Percentiles rank a stretch among this genome's conserved stretches.
phyloP scores from a whole-genome alignment of 2,797 vertebrate species.

The Pterois miles region DNA sequence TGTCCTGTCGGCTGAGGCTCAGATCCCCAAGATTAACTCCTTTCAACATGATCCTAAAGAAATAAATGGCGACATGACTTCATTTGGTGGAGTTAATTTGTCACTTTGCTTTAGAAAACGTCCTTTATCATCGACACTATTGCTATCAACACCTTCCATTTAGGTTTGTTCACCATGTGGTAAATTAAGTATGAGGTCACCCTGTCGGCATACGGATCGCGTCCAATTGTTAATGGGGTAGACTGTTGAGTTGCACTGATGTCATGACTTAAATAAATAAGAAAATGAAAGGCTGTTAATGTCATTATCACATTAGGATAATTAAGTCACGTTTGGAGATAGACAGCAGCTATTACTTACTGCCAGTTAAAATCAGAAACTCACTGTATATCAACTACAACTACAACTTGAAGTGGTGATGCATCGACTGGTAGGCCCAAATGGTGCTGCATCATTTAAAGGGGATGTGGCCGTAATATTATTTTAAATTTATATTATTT shows the following conservation, averaged over 20 bases:
- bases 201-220: constrained; percentile 34
- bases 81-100: constrained; percentile 30
- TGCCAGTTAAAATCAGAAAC: constrained; percentile 32
- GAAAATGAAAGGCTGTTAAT: constrained; percentile 52
- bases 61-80: constrained; percentile 27
- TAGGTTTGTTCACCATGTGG: constrained; percentile 48
- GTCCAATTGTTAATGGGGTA: constrained; percentile 57
- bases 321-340: constrained; percentile 36
- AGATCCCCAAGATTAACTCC: constrained; percentile 34
- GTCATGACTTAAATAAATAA: constrained; percentile 55
- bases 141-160: constrained; percentile 47
- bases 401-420: not conserved
- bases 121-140: not conserved
- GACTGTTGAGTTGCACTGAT: constrained; percentile 41
- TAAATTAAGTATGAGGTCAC: constrained; percentile 64
- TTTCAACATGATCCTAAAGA: constrained; percentile 34
- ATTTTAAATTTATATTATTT: not conserved
- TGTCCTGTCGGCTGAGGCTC: constrained; percentile 23
- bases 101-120: constrained; percentile 32
- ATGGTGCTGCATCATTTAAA: not conserved
- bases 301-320: constrained; percentile 62
- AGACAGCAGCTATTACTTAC: constrained; percentile 40
- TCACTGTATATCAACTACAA: not conserved
- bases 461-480: not conserved
- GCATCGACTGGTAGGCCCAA: not conserved